phyloP scores from a whole-genome alignment of 1,140 invertebrate genomes.

The Dendrolimus kikuchii region DNA sequence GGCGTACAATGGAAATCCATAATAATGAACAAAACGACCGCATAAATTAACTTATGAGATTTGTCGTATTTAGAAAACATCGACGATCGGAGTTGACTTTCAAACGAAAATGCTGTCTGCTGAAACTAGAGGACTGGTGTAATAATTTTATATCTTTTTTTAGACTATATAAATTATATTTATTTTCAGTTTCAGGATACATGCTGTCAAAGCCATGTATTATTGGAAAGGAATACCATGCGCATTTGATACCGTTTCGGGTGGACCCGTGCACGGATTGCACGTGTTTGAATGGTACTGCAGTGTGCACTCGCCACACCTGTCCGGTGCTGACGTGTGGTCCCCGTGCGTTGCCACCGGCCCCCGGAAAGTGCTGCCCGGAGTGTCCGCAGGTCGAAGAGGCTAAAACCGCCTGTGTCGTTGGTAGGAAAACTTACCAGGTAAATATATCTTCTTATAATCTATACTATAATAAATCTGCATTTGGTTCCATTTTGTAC shows the following conservation, averaged over 20 bases:
- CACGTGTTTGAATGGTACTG: slow-evolving; percentile 83
- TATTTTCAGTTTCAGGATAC: slow-evolving; percentile 55
- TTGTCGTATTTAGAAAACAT: no score
- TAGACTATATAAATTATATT: neutral
- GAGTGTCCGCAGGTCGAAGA: slow-evolving; percentile 78
- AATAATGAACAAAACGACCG: no score
- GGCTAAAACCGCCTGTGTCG: slow-evolving; percentile 76
- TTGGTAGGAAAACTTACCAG: slow-evolving; percentile 77
- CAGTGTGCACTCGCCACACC: slow-evolving; percentile 82
- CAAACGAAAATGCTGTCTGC: no score
- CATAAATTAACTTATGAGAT: no score
- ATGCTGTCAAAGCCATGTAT: slow-evolving; percentile 77
- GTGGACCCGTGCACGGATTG: slow-evolving; percentile 89
- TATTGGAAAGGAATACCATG: slow-evolving; percentile 78
- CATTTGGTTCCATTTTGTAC: neutral
- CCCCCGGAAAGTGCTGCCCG: slow-evolving; percentile 83
- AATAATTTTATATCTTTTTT: no score
- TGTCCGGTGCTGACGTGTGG: slow-evolving; percentile 89
- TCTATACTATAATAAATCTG: no score
- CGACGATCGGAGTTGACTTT: no score
- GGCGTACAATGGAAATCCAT: no score
- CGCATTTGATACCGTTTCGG: slow-evolving; percentile 73
- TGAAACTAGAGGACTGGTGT: no score
- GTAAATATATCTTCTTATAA: slow-evolving; percentile 36
- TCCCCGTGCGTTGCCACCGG: slow-evolving; percentile 75